Evolutionary conservation across 2,113 vertebrate genomes (phyloP).

Genomic region (Elgaria multicarinata): DNA sequence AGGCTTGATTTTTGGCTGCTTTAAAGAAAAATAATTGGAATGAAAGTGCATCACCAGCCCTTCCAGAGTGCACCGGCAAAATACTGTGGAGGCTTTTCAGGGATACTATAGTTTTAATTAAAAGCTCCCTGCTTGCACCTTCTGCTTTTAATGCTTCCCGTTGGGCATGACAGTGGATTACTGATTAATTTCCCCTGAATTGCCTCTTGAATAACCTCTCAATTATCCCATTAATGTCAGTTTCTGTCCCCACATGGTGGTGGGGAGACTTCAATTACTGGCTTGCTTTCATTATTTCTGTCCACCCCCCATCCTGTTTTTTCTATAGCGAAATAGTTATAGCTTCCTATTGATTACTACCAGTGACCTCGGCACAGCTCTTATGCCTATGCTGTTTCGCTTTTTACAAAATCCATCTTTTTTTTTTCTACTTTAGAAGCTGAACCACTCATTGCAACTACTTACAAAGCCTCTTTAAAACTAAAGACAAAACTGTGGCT

Average conservation of each 20-base stretch:
- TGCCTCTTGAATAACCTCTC: background rate
- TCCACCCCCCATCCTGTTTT: background rate
- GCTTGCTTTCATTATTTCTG: background rate
- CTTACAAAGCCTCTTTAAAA: background rate
- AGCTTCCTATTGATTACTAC: background rate
- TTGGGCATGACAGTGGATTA: background rate
- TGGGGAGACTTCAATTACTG: background rate
- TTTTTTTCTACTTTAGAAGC: background rate
- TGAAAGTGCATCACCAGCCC: background rate
- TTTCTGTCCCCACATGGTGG: background rate
- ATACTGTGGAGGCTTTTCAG: background rate
- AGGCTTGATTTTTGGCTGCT: background rate
- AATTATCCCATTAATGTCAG: background rate
- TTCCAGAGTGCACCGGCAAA: background rate
- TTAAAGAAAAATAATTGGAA: background rate
- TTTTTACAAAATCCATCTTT: background rate
- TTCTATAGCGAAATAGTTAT: background rate
- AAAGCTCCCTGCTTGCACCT: background rate
- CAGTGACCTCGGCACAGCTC: too few species aligned
- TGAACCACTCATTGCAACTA: background rate
- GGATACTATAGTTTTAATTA: background rate
- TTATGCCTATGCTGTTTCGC: background rate
- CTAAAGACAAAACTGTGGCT: background rate
- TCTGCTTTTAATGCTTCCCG: background rate
- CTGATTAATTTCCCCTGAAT: background rate